A percentile compares a stretch with the other conserved stretches of the same genome.
phyloP scores from a whole-genome alignment of 2,797 vertebrate species.

The Girardinus metallicus region DNA sequence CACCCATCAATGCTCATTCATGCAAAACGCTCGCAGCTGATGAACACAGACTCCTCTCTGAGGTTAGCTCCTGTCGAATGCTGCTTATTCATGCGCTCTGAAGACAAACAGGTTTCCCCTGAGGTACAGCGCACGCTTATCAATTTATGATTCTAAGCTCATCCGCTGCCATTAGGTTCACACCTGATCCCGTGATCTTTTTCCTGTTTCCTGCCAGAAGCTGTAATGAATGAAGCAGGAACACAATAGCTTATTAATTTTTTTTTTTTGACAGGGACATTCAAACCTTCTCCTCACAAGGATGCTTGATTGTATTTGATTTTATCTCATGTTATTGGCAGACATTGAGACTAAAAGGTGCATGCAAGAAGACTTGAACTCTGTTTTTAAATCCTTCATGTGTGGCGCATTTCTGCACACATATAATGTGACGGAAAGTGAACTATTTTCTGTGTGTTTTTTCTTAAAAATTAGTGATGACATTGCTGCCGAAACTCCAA shows the following conservation, averaged over 20 bases:
- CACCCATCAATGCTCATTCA: conserved; percentile 32
- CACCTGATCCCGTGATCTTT: conserved; percentile 44
- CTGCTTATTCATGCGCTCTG: conserved; percentile 46
- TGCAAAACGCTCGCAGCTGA: conserved; percentile 41
- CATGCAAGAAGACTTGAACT: neutral
- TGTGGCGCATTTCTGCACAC: neutral
- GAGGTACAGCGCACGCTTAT: conserved; percentile 15
- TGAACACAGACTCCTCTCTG: conserved; percentile 30
- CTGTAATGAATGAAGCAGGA: conserved; percentile 58
- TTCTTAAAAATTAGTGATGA: neutral
- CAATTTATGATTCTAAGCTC: conserved; percentile 21
- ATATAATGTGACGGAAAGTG: conserved; percentile 26
- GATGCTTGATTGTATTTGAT: neutral
- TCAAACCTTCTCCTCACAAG: neutral
- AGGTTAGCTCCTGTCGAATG: conserved; percentile 34
- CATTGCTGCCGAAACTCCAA: neutral
- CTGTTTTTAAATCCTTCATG: neutral
- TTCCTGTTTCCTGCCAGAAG: conserved; percentile 16
- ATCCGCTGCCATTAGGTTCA: conserved; percentile 14
- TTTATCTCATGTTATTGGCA: conserved; percentile 13
- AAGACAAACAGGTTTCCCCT: conserved; percentile 38
- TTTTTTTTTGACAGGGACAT: conserved; percentile 21
- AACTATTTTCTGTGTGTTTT: conserved; percentile 4
- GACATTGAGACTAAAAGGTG: neutral
- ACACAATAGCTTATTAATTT: neutral